Evolutionary conservation across 2,888 invertebrate genomes (phyloP).

Genomic region (Crematogaster levior): DNA sequence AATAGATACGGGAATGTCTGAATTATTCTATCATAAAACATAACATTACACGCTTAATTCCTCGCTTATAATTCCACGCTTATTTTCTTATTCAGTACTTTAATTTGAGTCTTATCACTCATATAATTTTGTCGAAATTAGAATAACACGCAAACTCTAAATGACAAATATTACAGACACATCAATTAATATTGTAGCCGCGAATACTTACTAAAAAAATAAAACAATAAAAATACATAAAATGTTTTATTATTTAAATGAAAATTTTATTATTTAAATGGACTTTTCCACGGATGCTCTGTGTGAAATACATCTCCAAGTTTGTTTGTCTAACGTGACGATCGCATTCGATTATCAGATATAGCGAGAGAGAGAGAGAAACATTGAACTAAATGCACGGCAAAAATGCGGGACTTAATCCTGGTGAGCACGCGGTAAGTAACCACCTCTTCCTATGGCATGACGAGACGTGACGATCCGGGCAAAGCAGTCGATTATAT

Average conservation of each 20-base stretch:
- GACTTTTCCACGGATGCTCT: background rate
- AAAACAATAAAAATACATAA: background rate
- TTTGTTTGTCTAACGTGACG: background rate
- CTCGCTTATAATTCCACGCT: background rate
- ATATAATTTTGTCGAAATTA: background rate
- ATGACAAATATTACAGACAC: background rate
- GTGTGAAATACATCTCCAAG: background rate
- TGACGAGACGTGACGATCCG: slow-evolving; percentile 31
- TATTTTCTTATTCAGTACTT: background rate
- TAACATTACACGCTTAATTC: background rate
- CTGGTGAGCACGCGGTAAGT: slow-evolving; percentile 11
- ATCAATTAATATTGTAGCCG: background rate
- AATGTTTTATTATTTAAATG: too few species aligned
- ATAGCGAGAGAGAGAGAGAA: too few species aligned
- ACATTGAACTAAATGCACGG: background rate
- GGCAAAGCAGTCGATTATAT: slow-evolving; percentile 30
- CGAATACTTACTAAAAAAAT: background rate
- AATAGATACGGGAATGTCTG: background rate
- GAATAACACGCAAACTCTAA: background rate
- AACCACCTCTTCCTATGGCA: slow-evolving; percentile 4
- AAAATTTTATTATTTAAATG: background rate
- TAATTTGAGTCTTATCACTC: too few species aligned
- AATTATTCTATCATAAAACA: background rate
- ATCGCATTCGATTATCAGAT: slow-evolving; percentile 14
- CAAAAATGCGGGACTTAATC: slow-evolving; percentile 17